Evolutionary conservation across 2,888 invertebrate genomes (phyloP).

Genomic region (Phalera bucephala): DNA sequence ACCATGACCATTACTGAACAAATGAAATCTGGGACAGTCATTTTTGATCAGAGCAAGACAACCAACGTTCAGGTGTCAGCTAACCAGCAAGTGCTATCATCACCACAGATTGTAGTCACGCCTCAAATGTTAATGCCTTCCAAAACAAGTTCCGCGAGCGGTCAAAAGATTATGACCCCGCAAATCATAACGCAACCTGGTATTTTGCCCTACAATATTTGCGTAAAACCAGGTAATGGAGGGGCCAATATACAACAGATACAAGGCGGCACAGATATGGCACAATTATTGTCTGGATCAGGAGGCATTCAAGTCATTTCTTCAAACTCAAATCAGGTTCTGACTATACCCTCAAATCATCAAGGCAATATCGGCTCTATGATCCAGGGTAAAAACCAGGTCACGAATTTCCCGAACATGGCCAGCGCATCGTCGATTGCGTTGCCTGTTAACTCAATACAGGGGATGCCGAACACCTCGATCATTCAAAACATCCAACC

Average conservation of each 20-base stretch:
- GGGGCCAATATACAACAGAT: conserved; percentile 70
- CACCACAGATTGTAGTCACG: conserved; percentile 78
- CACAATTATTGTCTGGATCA: conserved; percentile 68
- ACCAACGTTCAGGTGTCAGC: conserved; percentile 74
- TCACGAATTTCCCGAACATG: conserved; percentile 74
- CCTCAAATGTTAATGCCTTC: conserved; percentile 77
- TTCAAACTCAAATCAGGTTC: conserved; percentile 77
- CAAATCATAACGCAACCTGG: conserved; percentile 75
- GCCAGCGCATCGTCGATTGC: conserved; percentile 77
- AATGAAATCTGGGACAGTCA: conserved; percentile 75
- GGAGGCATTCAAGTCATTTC: conserved; percentile 79
- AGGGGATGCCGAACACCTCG: conserved; percentile 72
- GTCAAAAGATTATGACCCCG: conserved; percentile 69
- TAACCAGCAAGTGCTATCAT: conserved; percentile 72
- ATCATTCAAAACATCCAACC: conserved; percentile 79
- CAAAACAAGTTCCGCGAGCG: conserved; percentile 63
- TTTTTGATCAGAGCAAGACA: conserved; percentile 74
- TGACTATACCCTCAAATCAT: conserved; percentile 73
- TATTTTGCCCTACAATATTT: conserved; percentile 74
- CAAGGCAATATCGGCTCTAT: conserved; percentile 60
- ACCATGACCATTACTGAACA: conserved; percentile 79
- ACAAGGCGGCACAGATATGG: conserved; percentile 68
- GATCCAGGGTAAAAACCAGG: conserved; percentile 74
- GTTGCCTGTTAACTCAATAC: conserved; percentile 74
- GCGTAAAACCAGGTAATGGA: conserved; percentile 72